Percentiles rank a stretch among this genome's conserved stretches.
Evolutionary conservation across 2,113 vertebrate species (phyloP).

Genomic region (Glareola pratincola): DNA sequence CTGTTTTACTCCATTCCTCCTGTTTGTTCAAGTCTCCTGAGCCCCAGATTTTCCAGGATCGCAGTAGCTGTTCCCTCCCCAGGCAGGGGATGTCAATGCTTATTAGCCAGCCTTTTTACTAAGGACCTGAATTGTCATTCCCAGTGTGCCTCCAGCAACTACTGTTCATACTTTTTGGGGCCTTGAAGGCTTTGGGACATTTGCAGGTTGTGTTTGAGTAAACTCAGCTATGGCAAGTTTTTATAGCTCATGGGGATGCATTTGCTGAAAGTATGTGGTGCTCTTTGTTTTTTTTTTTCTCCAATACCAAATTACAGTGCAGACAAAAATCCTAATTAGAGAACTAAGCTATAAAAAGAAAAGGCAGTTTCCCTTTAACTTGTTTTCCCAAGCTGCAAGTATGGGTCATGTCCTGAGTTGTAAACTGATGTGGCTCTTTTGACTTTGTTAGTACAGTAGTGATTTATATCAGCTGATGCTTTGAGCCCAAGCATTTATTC

Average conservation of each 20-base stretch:
- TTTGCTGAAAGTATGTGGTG: background rate
- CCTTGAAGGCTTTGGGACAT: background rate
- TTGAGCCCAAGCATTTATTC: background rate
- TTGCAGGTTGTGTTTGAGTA: background rate
- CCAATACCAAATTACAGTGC: background rate
- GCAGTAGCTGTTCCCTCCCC: background rate
- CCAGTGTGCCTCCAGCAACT: background rate
- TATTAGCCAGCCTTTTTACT: background rate
- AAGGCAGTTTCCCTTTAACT: background rate
- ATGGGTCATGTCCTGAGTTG: background rate
- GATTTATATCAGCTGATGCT: background rate
- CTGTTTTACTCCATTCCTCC: background rate
- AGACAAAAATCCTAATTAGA: conserved; percentile 16
- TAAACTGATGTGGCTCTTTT: conserved; percentile 3
- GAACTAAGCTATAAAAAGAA: conserved; percentile 18
- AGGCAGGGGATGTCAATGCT: background rate
- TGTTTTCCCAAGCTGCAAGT: conserved; percentile 19
- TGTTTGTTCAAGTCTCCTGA: background rate
- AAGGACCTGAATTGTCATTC: background rate
- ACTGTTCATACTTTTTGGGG: background rate
- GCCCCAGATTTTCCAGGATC: background rate
- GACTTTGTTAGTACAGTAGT: background rate
- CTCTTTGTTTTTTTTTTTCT: background rate
- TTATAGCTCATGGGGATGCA: background rate
- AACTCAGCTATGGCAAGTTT: background rate